A percentile compares a stretch with the other conserved stretches of the same genome.
Evolutionary conservation across 2,888 invertebrate genomes (phyloP).

Genomic region (Pseudanteris insignis): DNA sequence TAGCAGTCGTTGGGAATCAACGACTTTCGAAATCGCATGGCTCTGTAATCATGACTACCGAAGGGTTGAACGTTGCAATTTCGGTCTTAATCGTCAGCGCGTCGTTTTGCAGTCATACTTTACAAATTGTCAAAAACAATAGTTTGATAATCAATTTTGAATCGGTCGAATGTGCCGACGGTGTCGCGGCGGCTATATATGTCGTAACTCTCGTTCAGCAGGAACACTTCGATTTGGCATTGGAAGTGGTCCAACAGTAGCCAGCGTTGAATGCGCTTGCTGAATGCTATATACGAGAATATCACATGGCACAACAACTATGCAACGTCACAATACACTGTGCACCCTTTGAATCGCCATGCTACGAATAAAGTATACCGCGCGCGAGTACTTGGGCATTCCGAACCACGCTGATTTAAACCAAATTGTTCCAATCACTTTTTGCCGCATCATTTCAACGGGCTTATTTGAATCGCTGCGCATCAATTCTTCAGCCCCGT

Average conservation of each 20-base stretch:
- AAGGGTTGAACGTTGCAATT: too few species aligned
- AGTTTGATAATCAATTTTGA: constrained; percentile 37
- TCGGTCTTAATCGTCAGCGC: too few species aligned
- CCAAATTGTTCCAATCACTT: constrained; percentile 22
- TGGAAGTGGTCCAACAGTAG: constrained; percentile 58
- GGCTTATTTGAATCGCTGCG: constrained; percentile 7
- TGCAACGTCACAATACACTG: constrained; percentile 28
- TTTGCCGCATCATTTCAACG: constrained; percentile 20
- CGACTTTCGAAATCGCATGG: too few species aligned
- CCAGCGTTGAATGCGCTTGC: constrained; percentile 32
- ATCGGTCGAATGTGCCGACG: constrained; percentile 16
- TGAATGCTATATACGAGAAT: constrained; percentile 39
- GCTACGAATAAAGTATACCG: constrained; percentile 15
- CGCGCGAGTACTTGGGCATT: constrained; percentile 6
- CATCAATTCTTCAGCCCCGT: too few species aligned
- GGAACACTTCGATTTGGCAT: constrained; percentile 60
- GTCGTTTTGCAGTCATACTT: too few species aligned
- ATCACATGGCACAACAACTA: constrained; percentile 38
- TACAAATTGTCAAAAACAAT: constrained; percentile 33
- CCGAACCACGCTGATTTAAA: constrained; percentile 13
- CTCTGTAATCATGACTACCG: too few species aligned
- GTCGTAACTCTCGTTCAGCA: constrained; percentile 63
- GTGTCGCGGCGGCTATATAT: constrained; percentile 43
- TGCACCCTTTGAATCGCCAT: constrained; percentile 47
- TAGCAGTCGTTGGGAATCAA: too few species aligned